Evolutionary conservation across 2,888 invertebrate genomes (phyloP).

Genomic region (Frankliniella fusca): DNA sequence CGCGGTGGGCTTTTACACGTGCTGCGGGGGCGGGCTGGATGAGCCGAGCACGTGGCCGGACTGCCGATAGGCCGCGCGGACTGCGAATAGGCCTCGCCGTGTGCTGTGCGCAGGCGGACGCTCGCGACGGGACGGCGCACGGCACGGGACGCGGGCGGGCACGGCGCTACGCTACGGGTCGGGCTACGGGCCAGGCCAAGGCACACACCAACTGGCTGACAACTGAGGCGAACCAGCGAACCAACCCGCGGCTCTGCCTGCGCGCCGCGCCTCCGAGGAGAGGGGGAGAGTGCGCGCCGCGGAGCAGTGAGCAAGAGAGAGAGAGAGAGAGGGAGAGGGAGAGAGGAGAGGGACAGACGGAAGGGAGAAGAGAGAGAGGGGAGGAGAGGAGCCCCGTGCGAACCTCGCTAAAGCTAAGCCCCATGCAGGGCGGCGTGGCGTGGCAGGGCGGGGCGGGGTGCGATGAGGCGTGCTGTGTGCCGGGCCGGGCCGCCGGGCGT

Average conservation of each 20-base stretch:
- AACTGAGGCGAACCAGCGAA: conserved; percentile 1
- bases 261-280: neutral
- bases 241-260: neutral
- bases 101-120: neutral
- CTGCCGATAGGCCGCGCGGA: neutral
- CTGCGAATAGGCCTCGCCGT: neutral
- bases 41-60: neutral
- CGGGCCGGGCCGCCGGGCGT: neutral
- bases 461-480: neutral
- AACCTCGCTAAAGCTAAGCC: neutral
- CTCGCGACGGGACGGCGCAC: neutral
- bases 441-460: neutral
- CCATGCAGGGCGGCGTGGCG: neutral
- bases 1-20: too few relatives aligned
- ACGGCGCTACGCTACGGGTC: neutral
- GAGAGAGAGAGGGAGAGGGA: neutral
- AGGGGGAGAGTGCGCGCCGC: neutral
- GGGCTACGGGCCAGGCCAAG: neutral
- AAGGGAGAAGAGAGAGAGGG: neutral
- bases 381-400: neutral
- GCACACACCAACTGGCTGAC: neutral
- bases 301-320: neutral
- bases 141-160: neutral
- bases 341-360: neutral
- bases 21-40: too few relatives aligned